Evolutionary conservation across 1,140 invertebrate genomes (phyloP).

Genomic region (Tenebrio molitor): DNA sequence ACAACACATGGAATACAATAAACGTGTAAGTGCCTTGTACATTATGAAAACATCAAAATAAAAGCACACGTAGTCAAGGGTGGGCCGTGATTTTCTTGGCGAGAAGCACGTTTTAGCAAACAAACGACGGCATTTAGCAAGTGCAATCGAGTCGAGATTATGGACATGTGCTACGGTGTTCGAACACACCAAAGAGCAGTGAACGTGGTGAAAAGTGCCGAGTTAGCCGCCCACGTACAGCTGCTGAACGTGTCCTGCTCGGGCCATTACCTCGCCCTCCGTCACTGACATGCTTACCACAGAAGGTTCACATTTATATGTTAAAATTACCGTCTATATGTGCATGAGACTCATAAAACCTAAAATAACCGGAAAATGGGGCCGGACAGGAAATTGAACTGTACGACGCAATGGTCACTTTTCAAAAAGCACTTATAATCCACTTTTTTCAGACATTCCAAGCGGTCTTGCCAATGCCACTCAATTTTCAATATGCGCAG

Average conservation of each 20-base stretch:
- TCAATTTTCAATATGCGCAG: too few species aligned
- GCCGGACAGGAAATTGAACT: conserved; percentile 37
- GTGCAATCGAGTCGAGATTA: conserved; percentile 37
- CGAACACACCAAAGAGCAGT: conserved; percentile 27
- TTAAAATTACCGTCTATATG: conserved; percentile 39
- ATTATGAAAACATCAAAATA: conserved; percentile 38
- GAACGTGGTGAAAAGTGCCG: conserved; percentile 35
- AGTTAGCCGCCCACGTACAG: conserved; percentile 35
- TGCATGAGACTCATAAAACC: conserved; percentile 8
- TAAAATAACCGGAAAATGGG: conserved; percentile 30
- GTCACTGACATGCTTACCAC: conserved; percentile 30
- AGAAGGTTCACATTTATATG: conserved; percentile 36
- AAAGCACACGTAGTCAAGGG: conserved; percentile 32
- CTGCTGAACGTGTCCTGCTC: conserved; percentile 37
- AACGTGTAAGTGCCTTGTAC: conserved; percentile 38
- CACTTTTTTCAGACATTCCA: background rate
- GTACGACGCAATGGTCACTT: conserved; percentile 29
- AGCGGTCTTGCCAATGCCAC: too few species aligned
- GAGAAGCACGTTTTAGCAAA: conserved; percentile 38
- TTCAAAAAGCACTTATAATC: background rate
- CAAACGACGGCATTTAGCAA: conserved; percentile 36
- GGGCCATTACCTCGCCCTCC: conserved; percentile 31
- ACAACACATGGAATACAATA: conserved; percentile 25
- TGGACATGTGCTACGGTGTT: conserved; percentile 38
- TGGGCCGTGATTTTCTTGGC: conserved; percentile 34